Base-by-base conservation (phyloP, 2,797 vertebrate genomes). In the Austrolebias charrua region DNA sequence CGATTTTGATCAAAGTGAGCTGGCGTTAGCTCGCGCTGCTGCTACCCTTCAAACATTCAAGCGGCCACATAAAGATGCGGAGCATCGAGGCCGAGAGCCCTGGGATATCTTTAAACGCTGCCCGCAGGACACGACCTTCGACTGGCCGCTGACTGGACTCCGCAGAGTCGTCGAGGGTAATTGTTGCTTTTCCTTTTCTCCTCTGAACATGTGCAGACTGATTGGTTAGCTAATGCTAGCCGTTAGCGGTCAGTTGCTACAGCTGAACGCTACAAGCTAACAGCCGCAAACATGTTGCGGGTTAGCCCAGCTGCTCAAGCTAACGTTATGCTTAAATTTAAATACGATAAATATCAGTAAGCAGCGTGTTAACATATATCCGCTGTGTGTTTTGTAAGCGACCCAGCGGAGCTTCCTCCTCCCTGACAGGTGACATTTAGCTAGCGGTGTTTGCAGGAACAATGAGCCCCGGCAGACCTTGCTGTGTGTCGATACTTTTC, bases 41-140 rank as follows among this genome's bases (percentile, higher is more conserved):
- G 75, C 82, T 86, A 59, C 60, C 69, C 82, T 71, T 71, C 84
- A 83, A 70, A 81, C 78, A 69, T 80, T 47, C 77, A 81, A 83
- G 85, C 64, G 83, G 83, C 82, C 87, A 76, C 84, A 81, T 71
- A 86, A 92, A 83, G 86, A 93, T 93, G 92, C 88, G 89, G 85
- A 90, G 85, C 73, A 80, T 88, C 80, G 81, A 87, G 85, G 82
- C 88, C 77, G 82, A 89, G 79, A 83, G 81, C 82, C 84, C 86
- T 29, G 88, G 90, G 84, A 89, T 86, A 75, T 80, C 84, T 84
- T 70, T 66, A 55, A 66, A 70, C 78, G 76, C 74, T 83, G 78
- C 67, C 71, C 68, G 86, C 79, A 66, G 90, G 87, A 91, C 86
- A 66, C 86, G 81, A 78, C 82, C 79, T 65, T 89, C 84, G 40